Evolutionary conservation across 1,140 invertebrate species (phyloP).

Genomic region (Pachyrhynchus sulphureomaculatus): DNA sequence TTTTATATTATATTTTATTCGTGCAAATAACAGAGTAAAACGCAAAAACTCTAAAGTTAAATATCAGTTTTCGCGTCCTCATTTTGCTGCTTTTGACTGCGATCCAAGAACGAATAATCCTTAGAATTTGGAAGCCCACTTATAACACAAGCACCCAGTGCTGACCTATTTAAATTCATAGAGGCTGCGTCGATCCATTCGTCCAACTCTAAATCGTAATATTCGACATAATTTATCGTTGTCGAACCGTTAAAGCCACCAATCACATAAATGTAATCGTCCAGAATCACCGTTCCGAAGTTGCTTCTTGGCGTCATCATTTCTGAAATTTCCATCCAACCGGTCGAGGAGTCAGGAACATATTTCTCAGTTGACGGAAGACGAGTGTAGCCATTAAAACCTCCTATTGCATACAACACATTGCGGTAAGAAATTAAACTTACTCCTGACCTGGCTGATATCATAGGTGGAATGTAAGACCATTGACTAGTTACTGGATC

Average conservation of each 20-base stretch:
- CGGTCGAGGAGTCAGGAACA: conserved; percentile 31
- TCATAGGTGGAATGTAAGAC: conserved; percentile 73
- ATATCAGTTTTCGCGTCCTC: conserved; percentile 5
- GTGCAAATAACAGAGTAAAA: no score
- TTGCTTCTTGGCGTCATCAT: conserved; percentile 78
- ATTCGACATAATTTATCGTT: conserved; percentile 70
- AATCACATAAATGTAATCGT: conserved; percentile 69
- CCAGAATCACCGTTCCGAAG: conserved; percentile 69
- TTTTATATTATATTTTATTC: no score
- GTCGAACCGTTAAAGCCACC: conserved; percentile 72
- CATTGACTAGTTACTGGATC: conserved; percentile 66
- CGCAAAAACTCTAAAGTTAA: neutral
- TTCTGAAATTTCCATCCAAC: conserved; percentile 61
- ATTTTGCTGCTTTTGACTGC: conserved; percentile 10
- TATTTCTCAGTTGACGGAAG: conserved; percentile 55
- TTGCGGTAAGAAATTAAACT: conserved; percentile 63
- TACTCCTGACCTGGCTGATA: conserved; percentile 69
- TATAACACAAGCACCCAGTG: conserved; percentile 65
- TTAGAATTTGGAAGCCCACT: conserved; percentile 60
- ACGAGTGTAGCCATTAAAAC: conserved; percentile 67
- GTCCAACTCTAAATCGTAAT: conserved; percentile 66
- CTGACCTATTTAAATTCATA: conserved; percentile 71
- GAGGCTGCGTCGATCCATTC: conserved; percentile 68
- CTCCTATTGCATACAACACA: conserved; percentile 67
- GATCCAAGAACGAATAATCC: conserved; percentile 50